Evolutionary conservation across 35 echinoderm and acorn worm genomes (phyloP).

Genomic region (Anneissia japonica): DNA sequence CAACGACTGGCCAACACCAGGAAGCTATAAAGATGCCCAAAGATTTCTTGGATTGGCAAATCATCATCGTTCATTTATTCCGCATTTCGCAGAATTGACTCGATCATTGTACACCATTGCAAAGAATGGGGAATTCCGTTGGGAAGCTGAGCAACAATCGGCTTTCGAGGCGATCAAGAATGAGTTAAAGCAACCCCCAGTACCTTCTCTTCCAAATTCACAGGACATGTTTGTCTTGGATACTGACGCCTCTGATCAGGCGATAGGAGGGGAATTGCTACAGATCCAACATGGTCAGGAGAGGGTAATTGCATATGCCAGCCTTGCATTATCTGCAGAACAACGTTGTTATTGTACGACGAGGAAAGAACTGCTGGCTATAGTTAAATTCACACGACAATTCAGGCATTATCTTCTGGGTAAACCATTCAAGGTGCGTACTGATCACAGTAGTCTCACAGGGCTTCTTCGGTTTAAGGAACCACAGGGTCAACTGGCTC

Average conservation of each 20-base stretch:
- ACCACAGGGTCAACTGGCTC: conserved; percentile 13
- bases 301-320: conserved; percentile 35
- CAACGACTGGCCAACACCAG: conserved; percentile 22
- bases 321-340: conserved; percentile 18
- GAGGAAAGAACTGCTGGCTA: conserved; percentile 33
- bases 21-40: background rate
- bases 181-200: background rate
- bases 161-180: background rate
- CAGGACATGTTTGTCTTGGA: background rate
- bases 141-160: background rate
- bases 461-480: conserved; percentile 40
- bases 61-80: conserved; percentile 36
- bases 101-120: conserved; percentile 16
- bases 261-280: conserved; percentile 38
- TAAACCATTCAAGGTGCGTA: conserved; percentile 30
- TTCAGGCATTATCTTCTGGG: conserved; percentile 47
- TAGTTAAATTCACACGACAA: conserved; percentile 35
- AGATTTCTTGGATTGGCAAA: conserved; percentile 22
- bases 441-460: conserved; percentile 41
- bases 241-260: conserved; percentile 24
- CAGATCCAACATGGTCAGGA: conserved; percentile 37
- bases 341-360: conserved; percentile 34
- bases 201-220: conserved; percentile 4
- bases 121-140: conserved; percentile 4
- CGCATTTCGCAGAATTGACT: conserved; percentile 12